These are phyloP conservation scores for Anaspis maculata DNA, from an alignment of 2,888 invertebrate genomes.

Conservation along the genomic window DNA sequence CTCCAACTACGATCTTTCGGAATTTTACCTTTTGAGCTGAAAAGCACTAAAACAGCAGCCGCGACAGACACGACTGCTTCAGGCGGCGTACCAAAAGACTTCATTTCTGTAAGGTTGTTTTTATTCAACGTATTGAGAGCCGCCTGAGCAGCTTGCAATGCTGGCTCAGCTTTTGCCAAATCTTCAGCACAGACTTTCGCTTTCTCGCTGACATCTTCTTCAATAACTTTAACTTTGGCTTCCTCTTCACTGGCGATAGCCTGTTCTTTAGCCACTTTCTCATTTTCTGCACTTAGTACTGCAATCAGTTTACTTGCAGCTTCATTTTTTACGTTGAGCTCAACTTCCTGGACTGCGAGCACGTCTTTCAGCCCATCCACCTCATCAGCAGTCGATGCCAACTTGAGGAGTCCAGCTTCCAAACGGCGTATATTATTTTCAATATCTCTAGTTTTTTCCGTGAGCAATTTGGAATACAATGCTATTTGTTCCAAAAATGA, in stretches of 20 bases:
- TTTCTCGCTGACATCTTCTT: slow-evolving; percentile 77
- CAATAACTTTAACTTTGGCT: slow-evolving; percentile 80
- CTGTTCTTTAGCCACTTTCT: slow-evolving; percentile 83
- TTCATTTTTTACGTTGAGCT: slow-evolving; percentile 78
- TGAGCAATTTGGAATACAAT: slow-evolving; percentile 65
- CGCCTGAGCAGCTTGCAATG: slow-evolving; percentile 78
- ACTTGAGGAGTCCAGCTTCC: slow-evolving; percentile 80
- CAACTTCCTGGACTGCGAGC: slow-evolving; percentile 54
- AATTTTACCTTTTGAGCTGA: slow-evolving; percentile 73
- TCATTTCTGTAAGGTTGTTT: slow-evolving; percentile 86
- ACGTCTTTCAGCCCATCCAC: slow-evolving; percentile 74
- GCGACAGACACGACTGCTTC: slow-evolving; percentile 80
- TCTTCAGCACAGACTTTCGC: slow-evolving; percentile 83
- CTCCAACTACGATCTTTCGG: slow-evolving; percentile 93
- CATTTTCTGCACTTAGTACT: slow-evolving; percentile 82
- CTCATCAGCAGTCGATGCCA: slow-evolving; percentile 78
- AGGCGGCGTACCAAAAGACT: slow-evolving; percentile 88
- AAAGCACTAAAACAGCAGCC: slow-evolving; percentile 81
- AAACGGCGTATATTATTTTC: slow-evolving; percentile 69
- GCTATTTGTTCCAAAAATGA: slow-evolving; percentile 89
- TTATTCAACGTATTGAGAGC: slow-evolving; percentile 90
- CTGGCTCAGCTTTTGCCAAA: slow-evolving; percentile 85
- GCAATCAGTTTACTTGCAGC: slow-evolving; percentile 82
- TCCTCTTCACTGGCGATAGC: slow-evolving; percentile 77
- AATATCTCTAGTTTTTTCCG: slow-evolving; percentile 59